Evolutionary conservation across 2,888 invertebrate genomes (phyloP), one percentile per base, ranked within the genome.

Genomic region (Physocephala rufipes): DNA sequence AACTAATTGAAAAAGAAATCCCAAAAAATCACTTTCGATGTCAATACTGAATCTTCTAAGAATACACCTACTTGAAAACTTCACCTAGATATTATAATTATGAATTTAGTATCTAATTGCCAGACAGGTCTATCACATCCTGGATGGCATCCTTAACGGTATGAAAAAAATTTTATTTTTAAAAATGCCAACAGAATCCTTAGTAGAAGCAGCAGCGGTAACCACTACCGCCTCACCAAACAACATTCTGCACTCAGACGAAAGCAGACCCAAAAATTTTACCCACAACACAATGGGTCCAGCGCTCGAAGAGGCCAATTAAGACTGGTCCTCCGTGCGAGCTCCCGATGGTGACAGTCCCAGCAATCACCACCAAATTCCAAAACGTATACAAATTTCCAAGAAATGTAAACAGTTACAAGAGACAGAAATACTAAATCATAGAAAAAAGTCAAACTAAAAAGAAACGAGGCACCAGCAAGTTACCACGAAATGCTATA

Each of bases 301-400:
- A 49, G 24, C 47, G 15, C 47, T 49, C 64, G n/a, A 16, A 19
- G 62, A 49, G 53, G 64, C 49, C 64, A 70, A 70, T 70, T 64
- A 73, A 58, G 68, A 63, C 49, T 71, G 68, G 68, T 68, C 62
- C 59, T 47, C 19, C 13, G 36, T 16, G 30, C 55, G 12, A 16
- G 19, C 43, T 36, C 59, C 58, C 55, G 36, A 55, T 24, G 63
- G 12, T 43, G 24, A 51, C 70, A 73, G 58, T 66, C 47, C 79
- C 73, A 72, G 72, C 73, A 30, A 53, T 64, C 45, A 78, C 73
- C 73, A 74, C 73, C 28, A 45, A 65, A 82, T 82, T 79, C 81
- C 82, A 77, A 83, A 81, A 80, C 82, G 83, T 83, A 82, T 82
- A 82, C 81, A 82, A 81, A 82, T 81, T 82, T 83, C 83, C 81